These are phyloP conservation scores for Dinocampus coccinellae DNA, from an alignment of 2,888 invertebrate genomes.

Conservation along the genomic window DNA sequence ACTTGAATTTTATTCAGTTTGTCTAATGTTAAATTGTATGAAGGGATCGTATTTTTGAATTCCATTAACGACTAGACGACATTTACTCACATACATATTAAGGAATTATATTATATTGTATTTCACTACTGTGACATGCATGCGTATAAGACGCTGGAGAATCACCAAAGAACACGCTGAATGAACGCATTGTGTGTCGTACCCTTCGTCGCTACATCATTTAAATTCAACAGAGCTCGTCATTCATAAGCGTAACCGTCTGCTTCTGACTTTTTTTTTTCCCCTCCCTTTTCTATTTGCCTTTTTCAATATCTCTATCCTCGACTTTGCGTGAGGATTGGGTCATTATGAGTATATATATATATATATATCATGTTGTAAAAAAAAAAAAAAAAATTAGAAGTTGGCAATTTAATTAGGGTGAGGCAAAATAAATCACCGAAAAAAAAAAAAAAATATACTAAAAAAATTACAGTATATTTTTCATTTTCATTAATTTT, in stretches of 20 bases:
- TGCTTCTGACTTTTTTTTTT: background rate
- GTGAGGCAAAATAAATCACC: conserved; percentile 20
- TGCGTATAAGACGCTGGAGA: conserved; percentile 40
- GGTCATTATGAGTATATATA: background rate
- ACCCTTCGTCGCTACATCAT: conserved; percentile 49
- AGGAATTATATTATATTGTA: conserved; percentile 24
- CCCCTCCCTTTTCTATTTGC: background rate
- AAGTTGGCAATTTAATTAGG: background rate
- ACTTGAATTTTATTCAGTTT: conserved; percentile 4
- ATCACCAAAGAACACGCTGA: conserved; percentile 50
- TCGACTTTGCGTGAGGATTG: background rate
- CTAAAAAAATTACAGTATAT: too few relatives aligned
- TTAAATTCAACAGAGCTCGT: conserved; percentile 59
- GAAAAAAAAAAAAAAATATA: background rate
- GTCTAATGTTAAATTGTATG: background rate
- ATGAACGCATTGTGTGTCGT: conserved; percentile 61
- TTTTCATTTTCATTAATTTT: conserved; percentile 41
- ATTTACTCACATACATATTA: conserved; percentile 30
- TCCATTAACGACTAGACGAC: background rate
- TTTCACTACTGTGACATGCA: conserved; percentile 28
- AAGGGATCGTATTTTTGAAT: background rate
- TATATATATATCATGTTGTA: background rate
- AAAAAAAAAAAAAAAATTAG: background rate
- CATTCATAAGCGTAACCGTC: conserved; percentile 52
- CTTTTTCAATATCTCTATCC: background rate